phyloP scores from a whole-genome alignment of 1,140 invertebrate genomes.

The Drosophila novamexicana region DNA sequence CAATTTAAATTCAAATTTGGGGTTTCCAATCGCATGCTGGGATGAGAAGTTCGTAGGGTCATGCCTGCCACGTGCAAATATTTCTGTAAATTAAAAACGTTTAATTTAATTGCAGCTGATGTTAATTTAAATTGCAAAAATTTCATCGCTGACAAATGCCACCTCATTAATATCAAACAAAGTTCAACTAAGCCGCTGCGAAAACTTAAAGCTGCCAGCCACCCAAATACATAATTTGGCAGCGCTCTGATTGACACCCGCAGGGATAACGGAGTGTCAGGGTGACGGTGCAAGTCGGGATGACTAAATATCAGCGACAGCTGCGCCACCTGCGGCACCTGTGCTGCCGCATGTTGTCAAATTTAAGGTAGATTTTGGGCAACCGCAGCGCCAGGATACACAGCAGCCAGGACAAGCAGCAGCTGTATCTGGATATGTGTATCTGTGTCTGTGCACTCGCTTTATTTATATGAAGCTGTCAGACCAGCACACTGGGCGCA shows the following conservation, averaged over 20 bases:
- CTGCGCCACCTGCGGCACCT: conserved; percentile 70
- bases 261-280: background rate
- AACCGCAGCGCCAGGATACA: conserved; percentile 58
- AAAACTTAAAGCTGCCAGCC: conserved; percentile 49
- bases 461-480: conserved; percentile 81
- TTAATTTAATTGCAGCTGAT: conserved; percentile 81
- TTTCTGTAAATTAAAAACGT: conserved; percentile 67
- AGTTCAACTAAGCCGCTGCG: conserved; percentile 28
- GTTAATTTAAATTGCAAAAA: conserved; percentile 74
- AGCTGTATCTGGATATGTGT: background rate
- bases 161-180: conserved; percentile 62
- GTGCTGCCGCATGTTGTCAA: conserved; percentile 70
- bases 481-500: conserved; percentile 30
- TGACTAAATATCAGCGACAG: conserved; percentile 54
- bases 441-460: conserved; percentile 57
- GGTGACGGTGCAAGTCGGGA: background rate
- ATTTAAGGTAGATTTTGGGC: conserved; percentile 78
- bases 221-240: conserved; percentile 61
- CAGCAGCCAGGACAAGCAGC: conserved; percentile 19
- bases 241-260: conserved; percentile 63
- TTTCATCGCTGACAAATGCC: conserved; percentile 68
- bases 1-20: conserved; percentile 81
- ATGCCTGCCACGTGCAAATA: conserved; percentile 67
- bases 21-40: background rate
- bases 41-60: background rate